phyloP scores from a whole-genome alignment of 2,888 invertebrate species.

The Osmoderma eremita region DNA sequence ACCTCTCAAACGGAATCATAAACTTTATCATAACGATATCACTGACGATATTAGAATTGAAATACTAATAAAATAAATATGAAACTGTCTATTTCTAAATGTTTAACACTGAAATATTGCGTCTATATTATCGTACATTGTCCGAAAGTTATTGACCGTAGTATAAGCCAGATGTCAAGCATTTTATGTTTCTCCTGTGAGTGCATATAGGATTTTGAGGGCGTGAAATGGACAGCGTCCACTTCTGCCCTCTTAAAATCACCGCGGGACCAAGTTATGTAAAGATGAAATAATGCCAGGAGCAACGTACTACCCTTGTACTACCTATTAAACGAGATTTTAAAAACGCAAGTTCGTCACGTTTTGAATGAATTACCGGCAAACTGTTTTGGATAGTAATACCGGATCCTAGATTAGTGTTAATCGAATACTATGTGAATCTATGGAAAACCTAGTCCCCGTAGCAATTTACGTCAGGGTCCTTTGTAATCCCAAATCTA shows the following conservation, averaged over 20 bases:
- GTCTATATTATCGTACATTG: constrained; percentile 42
- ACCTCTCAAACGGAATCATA: constrained; percentile 56
- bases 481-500: too few species aligned
- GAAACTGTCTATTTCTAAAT: constrained; percentile 59
- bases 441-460: too few species aligned
- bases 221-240: constrained; percentile 47
- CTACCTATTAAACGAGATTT: too few species aligned
- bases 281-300: neutral
- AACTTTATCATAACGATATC: constrained; percentile 53
- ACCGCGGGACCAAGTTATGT: constrained; percentile 3
- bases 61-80: constrained; percentile 58
- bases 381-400: too few species aligned
- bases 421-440: too few species aligned
- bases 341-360: too few species aligned
- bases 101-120: constrained; percentile 43
- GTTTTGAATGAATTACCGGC: too few species aligned
- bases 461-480: too few species aligned
- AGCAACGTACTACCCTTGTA: too few species aligned
- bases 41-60: constrained; percentile 58
- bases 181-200: constrained; percentile 9
- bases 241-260: constrained; percentile 38
- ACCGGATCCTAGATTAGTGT: too few species aligned
- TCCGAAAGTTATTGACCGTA: constrained; percentile 45
- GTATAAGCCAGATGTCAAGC: constrained; percentile 46
- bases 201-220: constrained; percentile 12